A percentile compares a stretch with the other conserved stretches of the same genome.
Conservation (phyloP, 2,113 vertebrate species). For the Zingel zingel region DNA sequence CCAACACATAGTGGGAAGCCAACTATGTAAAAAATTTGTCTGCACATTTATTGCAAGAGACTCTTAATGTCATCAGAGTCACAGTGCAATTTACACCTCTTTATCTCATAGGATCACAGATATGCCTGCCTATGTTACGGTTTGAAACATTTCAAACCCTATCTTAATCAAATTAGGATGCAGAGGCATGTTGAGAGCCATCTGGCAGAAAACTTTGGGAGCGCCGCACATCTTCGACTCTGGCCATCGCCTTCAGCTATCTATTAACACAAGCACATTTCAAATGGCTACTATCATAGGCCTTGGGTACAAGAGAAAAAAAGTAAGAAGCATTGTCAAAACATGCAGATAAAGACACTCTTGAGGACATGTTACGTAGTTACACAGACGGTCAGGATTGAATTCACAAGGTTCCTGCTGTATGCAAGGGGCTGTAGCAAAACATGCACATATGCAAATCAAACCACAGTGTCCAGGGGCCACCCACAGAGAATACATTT, state of each 20-base stretch:
- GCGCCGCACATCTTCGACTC: constrained; percentile 32
- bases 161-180: constrained; percentile 48
- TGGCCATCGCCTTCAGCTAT: constrained; percentile 40
- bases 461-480: constrained; percentile 58
- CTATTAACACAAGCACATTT: constrained; percentile 63
- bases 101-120: constrained; percentile 54
- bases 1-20: constrained; percentile 34
- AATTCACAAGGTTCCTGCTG: constrained; percentile 67
- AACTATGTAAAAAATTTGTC: constrained; percentile 45
- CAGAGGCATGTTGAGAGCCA: constrained; percentile 36
- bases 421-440: constrained; percentile 57
- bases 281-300: constrained; percentile 52
- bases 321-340: constrained; percentile 71
- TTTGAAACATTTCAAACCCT: constrained; percentile 16
- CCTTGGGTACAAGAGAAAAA: constrained; percentile 64
- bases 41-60: constrained; percentile 78
- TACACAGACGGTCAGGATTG: constrained; percentile 64
- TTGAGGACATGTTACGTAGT: constrained; percentile 64
- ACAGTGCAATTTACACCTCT: constrained; percentile 51
- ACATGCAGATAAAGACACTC: constrained; percentile 84
- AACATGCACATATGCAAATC: constrained; percentile 81
- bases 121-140: background rate
- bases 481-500: constrained; percentile 51
- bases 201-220: constrained; percentile 38
- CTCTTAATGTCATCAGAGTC: constrained; percentile 54